Conservation (phyloP, 2,888 invertebrate species). For the Opisthograptis luteolata region DNA sequence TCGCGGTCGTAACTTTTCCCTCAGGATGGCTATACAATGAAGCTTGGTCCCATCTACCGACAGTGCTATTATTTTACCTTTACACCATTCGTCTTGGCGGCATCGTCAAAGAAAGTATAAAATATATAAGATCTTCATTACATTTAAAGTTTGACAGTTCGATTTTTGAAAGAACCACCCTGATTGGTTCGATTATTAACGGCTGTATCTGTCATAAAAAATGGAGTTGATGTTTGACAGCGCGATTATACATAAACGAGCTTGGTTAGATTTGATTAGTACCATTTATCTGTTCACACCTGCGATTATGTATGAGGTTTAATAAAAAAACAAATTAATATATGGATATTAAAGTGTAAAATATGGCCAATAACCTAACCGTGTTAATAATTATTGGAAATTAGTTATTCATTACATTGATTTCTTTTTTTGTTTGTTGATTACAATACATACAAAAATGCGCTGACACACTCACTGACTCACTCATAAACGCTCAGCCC, state of each 20-base stretch:
- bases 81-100: conserved; percentile 68
- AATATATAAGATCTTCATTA: conserved; percentile 75
- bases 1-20: conserved; percentile 80
- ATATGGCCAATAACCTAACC: not conserved
- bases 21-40: conserved; percentile 76
- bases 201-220: conserved; percentile 47
- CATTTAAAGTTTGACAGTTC: conserved; percentile 74
- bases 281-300: conserved; percentile 43
- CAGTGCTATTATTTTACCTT: conserved; percentile 69
- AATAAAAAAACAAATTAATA: not conserved
- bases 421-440: too few relatives aligned
- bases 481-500: too few relatives aligned
- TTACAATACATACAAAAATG: too few relatives aligned
- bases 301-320: conserved; percentile 29
- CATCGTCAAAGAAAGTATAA: conserved; percentile 73
- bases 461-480: too few relatives aligned
- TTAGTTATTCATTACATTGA: not conserved
- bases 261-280: conserved; percentile 48
- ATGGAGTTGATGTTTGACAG: conserved; percentile 48
- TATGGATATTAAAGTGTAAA: not conserved
- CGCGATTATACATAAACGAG: conserved; percentile 43
- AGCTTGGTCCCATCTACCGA: conserved; percentile 63
- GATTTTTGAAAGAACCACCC: conserved; percentile 63
- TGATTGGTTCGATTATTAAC: conserved; percentile 62
- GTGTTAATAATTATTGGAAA: not conserved